Conservation (phyloP, 2,113 vertebrate genomes). For the Alces alces region DNA sequence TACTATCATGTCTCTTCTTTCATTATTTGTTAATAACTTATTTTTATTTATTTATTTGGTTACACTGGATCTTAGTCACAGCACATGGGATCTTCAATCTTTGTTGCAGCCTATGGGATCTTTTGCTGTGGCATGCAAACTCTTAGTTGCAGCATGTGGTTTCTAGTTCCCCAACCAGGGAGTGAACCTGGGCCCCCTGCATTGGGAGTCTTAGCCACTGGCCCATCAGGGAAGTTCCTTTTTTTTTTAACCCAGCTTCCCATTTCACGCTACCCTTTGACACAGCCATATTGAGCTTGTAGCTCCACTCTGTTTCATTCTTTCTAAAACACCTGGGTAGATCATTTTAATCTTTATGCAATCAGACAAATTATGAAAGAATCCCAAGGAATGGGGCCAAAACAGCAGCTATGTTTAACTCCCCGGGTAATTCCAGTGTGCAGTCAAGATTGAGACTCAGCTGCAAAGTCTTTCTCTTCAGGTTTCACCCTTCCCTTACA, state of each 20-base stretch:
- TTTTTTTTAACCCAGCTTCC: neutral
- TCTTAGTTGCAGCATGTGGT: neutral
- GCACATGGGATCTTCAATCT: fast-evolving
- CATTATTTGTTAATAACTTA: neutral
- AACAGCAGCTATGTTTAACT: neutral
- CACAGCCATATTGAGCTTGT: neutral
- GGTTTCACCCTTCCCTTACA: neutral
- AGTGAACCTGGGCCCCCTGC: neutral
- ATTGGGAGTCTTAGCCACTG: neutral
- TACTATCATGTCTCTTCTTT: neutral
- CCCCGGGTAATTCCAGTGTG: neutral
- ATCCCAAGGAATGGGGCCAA: neutral
- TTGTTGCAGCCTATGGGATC: neutral
- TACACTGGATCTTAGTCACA: neutral
- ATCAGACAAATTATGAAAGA: neutral
- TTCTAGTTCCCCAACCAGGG: neutral
- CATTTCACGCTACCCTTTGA: neutral
- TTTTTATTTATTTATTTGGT: neutral
- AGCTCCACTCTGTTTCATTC: neutral
- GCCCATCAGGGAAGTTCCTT: neutral
- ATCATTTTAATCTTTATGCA: neutral
- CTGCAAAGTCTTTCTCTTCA: neutral
- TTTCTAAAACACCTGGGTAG: neutral
- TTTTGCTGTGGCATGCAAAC: neutral
- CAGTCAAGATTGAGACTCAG: neutral